Base-by-base conservation (phyloP, 2,797 vertebrate genomes). In the Sebastes iracundus region DNA sequence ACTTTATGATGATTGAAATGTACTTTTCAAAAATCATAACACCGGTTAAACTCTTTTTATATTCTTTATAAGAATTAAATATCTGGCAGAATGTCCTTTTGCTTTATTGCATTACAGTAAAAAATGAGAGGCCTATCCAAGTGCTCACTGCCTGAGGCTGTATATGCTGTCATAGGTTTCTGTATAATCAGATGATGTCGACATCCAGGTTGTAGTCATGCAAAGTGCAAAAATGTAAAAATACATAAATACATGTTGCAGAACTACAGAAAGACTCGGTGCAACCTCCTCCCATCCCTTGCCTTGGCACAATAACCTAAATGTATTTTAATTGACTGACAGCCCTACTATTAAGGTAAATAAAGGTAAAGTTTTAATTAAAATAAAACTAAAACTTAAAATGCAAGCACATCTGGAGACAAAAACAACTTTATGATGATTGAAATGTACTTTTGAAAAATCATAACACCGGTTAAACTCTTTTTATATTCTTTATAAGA, bases 121-220 rank as follows among this genome's bases (percentile, higher is more conserved):
- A 35, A 35, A 12, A 35, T 35, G 2, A 35, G 33, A 35, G 8
- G 33, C 33, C 33, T 35, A 35, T 35, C 11, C 11, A 33, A 11
- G 33, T 67, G 16, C 73, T 58, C 62, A 28, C 56, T 66, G 77
- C 69, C 65, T 56, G 5, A 10, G 33, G 58, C 55, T 33, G 11
- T 13, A 16, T 35, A 75, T 60, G 62, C 4, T 61, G 49, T 56
- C 52, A 53, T 55, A 23, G 33, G 9, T 32, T 81, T 72, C 0
- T 77, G 23, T 35, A 81, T 75, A 68, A 79, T 77, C 59, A 58
- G 38, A 30, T 72, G 64, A 67, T 63, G 9, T 69, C 5, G n/a
- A 25, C 71, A 72, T 72, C 71, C 70, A 61, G 27, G 12, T 71
- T 75, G 23, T 32, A 61, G 49, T 33, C 33, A 33, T 33, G 33